Base-by-base conservation (phyloP, 1,140 invertebrate species). In the Anthonomus grandis region DNA sequence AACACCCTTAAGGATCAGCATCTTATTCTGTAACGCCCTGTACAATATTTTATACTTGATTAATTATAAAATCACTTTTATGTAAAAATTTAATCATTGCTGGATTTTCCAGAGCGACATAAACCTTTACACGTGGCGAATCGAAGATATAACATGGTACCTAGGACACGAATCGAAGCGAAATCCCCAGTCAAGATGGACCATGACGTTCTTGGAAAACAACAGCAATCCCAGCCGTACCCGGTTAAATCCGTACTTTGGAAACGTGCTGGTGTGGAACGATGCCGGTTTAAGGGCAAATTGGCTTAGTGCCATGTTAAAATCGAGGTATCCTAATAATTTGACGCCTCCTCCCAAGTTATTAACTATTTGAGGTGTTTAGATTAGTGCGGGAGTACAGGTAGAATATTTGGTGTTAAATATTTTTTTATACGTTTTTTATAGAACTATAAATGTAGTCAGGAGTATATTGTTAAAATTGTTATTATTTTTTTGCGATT, bases 131-230 rank as follows among this genome's bases (percentile, higher is more conserved):
- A 83, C 83, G 54, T 91, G 88, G 87, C 80, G 81, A 62, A 80
- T 91, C 17, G 86, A 90, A 70, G 86, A 91, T 68, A 82, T 90
- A 37, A 70, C 85, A 5, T 90, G 88, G 85, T 94, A 92, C 74
- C 75, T 89, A 52, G 91, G 91, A 8, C 82, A 86, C 66, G 91
- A 93, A 66, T 70, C 83, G 1, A 91, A 90, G 69, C 76, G 89
- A 49, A 86, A 85, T 71, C 84, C 89, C n/a, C 86, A 87, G 48
- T 83, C 82, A 55, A 83, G 83, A 41, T 90, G 87, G 86, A 79
- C 84, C 1, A 82, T 91, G 19, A 91, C 89, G 0, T 89, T 91
- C 61, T 84, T 91, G 60, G 71, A 79, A 2, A 85, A 81, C 67
- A 83, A 84, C 60, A 81, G 81, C 42, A 81, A 83, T 69, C 81